Conservation (phyloP, 2,797 vertebrate species). For the Staurois parvus region DNA sequence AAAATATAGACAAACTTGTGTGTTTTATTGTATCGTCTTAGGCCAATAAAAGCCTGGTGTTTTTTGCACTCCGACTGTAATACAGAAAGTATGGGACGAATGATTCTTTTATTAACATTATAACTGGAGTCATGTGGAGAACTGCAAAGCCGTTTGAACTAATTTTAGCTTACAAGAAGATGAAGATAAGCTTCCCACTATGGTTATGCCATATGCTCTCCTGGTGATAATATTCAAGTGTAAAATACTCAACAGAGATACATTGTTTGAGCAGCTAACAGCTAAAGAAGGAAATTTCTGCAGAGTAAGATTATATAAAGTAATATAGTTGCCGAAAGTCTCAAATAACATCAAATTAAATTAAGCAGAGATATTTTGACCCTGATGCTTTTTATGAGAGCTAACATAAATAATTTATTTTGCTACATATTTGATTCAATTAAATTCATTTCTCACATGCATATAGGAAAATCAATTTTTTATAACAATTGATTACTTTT, state of each 20-base stretch:
- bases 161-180: slow-evolving; percentile 98
- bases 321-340: slow-evolving; percentile 78
- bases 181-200: slow-evolving; percentile 96
- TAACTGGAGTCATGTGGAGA: slow-evolving; percentile 82
- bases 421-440: slow-evolving; percentile 83
- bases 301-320: slow-evolving; percentile 72
- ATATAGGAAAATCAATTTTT: slow-evolving; percentile 85
- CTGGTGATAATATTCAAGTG: slow-evolving; percentile 87
- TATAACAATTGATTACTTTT: slow-evolving; percentile 82
- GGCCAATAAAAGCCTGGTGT: slow-evolving; percentile 8
- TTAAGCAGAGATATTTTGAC: slow-evolving; percentile 78
- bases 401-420: slow-evolving; percentile 79
- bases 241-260: slow-evolving; percentile 83
- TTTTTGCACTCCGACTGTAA: slow-evolving; percentile 5
- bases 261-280: slow-evolving; percentile 75
- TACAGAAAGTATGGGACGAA: not conserved
- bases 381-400: slow-evolving; percentile 79
- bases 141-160: slow-evolving; percentile 88
- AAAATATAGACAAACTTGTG: slow-evolving; percentile 17
- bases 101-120: slow-evolving; percentile 73
- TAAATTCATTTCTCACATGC: slow-evolving; percentile 83
- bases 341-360: slow-evolving; percentile 77
- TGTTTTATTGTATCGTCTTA: slow-evolving; percentile 11
- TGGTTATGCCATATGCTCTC: slow-evolving; percentile 93
- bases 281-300: slow-evolving; percentile 72